Conservation (phyloP, 2,113 vertebrate genomes). For the Alouatta palliata region DNA sequence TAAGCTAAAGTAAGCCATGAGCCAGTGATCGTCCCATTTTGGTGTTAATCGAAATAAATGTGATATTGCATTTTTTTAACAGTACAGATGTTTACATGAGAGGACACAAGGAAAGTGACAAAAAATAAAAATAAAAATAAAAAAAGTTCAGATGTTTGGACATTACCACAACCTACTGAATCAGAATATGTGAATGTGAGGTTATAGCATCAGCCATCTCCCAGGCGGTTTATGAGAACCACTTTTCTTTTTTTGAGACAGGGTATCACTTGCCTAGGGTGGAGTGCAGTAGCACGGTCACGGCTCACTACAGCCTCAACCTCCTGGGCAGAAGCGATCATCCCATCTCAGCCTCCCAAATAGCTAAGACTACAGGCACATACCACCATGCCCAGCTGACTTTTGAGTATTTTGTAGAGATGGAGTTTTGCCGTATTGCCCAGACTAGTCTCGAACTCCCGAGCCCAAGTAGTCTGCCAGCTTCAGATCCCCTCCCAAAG, state of each 20-base stretch:
- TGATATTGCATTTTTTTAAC: neutral
- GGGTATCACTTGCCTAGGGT: neutral
- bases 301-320: neutral
- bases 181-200: neutral
- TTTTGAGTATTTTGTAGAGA: neutral
- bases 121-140: too few relatives aligned
- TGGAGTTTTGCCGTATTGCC: neutral
- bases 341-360: neutral
- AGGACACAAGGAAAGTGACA: too few relatives aligned
- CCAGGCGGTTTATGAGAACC: neutral
- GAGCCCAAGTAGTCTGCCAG: neutral
- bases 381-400: neutral
- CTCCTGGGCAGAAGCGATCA: neutral
- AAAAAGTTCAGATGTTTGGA: neutral
- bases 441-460: neutral
- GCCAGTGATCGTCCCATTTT: neutral
- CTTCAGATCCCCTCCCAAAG: too few relatives aligned
- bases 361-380: neutral
- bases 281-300: neutral
- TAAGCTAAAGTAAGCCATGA: constrained; percentile 14
- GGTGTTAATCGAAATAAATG: neutral
- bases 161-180: neutral
- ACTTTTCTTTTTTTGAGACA: neutral
- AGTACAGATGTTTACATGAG: neutral
- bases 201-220: neutral